These are phyloP conservation scores for Akabosia matsudoensis DNA, from an alignment of 1,140 invertebrate genomes.

Conservation along the genomic window DNA sequence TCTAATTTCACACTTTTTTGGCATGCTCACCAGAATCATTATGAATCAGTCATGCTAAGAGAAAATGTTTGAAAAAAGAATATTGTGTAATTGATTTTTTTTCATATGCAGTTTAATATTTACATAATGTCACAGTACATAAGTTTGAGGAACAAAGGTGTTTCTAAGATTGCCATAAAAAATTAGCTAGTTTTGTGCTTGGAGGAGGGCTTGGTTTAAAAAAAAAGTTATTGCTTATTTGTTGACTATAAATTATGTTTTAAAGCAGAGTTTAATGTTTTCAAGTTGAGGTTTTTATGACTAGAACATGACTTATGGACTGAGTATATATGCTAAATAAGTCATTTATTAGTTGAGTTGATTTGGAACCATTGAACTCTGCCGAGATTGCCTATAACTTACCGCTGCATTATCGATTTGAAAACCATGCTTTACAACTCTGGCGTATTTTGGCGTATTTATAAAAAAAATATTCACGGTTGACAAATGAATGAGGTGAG, in stretches of 20 bases:
- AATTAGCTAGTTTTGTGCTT: background rate
- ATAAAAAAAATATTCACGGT: background rate
- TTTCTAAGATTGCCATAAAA: background rate
- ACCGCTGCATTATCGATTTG: too few species aligned
- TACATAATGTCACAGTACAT: background rate
- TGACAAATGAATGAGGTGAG: slow-evolving; percentile 18
- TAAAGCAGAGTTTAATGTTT: background rate
- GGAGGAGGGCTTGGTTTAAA: background rate
- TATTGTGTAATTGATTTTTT: slow-evolving; percentile 16
- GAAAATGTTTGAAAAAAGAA: background rate
- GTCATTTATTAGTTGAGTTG: background rate
- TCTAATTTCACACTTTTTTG: slow-evolving; percentile 24
- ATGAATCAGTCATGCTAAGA: background rate
- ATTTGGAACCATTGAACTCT: background rate
- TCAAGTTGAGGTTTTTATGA: background rate
- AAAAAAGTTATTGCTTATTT: background rate
- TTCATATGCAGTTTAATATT: background rate
- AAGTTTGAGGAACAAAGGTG: background rate
- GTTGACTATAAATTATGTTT: background rate
- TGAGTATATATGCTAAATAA: background rate
- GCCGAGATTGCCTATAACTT: too few species aligned
- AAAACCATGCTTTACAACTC: background rate
- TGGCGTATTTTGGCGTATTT: background rate
- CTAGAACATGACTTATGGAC: too few species aligned
- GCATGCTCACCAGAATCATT: background rate